These are phyloP conservation scores for Diadromus collaris DNA, from an alignment of 2,888 invertebrate genomes.

Conservation along the genomic window DNA sequence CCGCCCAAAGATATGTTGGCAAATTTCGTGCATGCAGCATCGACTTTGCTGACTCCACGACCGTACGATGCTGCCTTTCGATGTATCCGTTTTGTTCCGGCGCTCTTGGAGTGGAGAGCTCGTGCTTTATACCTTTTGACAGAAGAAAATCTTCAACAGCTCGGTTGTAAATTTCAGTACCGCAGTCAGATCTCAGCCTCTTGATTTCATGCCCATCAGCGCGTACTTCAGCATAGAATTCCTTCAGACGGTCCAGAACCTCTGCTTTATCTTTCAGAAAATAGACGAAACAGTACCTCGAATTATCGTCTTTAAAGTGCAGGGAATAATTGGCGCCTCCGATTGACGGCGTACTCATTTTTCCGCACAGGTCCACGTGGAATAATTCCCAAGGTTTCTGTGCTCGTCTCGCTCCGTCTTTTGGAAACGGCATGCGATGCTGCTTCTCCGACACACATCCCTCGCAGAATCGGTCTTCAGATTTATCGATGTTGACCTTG, in stretches of 20 bases:
- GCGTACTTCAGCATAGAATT: slow-evolving; percentile 39
- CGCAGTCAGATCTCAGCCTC: slow-evolving; percentile 24
- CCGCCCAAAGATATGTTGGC: slow-evolving; percentile 34
- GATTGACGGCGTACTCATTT: slow-evolving; percentile 15
- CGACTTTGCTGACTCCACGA: slow-evolving; percentile 37
- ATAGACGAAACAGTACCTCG: slow-evolving; percentile 42
- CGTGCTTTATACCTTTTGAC: slow-evolving; percentile 47
- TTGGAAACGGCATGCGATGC: slow-evolving; percentile 14
- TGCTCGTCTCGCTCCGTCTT: slow-evolving; percentile 2
- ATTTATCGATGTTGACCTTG: slow-evolving; percentile 12
- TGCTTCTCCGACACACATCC: slow-evolving; percentile 26
- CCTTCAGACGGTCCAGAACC: slow-evolving; percentile 24
- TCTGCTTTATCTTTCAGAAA: slow-evolving; percentile 44
- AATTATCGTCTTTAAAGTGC: slow-evolving; percentile 42
- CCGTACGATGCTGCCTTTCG: slow-evolving; percentile 42
- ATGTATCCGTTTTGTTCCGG: slow-evolving; percentile 49
- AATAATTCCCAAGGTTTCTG: slow-evolving; percentile 34
- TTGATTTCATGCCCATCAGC: slow-evolving; percentile 36
- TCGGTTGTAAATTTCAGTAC: slow-evolving; percentile 31
- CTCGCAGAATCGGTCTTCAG: slow-evolving; percentile 30
- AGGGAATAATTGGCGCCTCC: slow-evolving; percentile 47
- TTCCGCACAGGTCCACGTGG: slow-evolving; percentile 43
- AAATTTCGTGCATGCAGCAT: slow-evolving; percentile 22
- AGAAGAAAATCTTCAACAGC: slow-evolving; percentile 21
- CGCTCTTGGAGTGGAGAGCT: slow-evolving; percentile 35